Conservation (phyloP, 2,797 vertebrate species). For the Somateria mollissima region DNA sequence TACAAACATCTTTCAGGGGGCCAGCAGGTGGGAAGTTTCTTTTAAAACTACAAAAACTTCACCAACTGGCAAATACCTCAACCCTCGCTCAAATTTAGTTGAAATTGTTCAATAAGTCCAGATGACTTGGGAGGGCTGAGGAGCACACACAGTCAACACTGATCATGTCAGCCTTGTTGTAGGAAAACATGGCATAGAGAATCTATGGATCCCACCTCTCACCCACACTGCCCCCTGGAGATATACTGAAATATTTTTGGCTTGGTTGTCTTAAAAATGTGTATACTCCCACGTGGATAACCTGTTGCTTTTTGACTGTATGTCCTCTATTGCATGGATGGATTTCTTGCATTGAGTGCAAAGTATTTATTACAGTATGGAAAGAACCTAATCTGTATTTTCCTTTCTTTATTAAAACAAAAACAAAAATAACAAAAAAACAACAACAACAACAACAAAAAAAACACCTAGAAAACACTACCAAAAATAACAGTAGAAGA, state of each 20-base stretch:
- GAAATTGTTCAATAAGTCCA: background rate
- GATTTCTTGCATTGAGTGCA: background rate
- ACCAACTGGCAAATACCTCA: background rate
- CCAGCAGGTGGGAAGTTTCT: background rate
- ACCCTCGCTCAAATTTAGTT: background rate
- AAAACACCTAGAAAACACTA: background rate
- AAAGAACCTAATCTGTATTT: background rate
- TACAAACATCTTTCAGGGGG: background rate
- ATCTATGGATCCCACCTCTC: background rate
- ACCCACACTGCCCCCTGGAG: background rate
- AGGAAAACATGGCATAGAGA: background rate
- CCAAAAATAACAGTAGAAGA: background rate
- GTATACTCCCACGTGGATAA: background rate
- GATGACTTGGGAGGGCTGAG: background rate
- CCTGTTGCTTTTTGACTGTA: accelerated
- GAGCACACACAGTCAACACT: background rate
- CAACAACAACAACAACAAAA: no score
- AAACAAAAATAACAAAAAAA: background rate
- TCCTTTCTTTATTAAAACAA: background rate
- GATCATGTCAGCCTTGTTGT: background rate
- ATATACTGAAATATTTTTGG: background rate
- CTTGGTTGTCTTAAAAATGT: background rate
- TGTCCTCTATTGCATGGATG: background rate
- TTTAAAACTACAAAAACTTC: background rate
- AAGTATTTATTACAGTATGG: background rate